Base-by-base conservation (phyloP, 2,113 vertebrate genomes). In the Aegotheles bennettii region DNA sequence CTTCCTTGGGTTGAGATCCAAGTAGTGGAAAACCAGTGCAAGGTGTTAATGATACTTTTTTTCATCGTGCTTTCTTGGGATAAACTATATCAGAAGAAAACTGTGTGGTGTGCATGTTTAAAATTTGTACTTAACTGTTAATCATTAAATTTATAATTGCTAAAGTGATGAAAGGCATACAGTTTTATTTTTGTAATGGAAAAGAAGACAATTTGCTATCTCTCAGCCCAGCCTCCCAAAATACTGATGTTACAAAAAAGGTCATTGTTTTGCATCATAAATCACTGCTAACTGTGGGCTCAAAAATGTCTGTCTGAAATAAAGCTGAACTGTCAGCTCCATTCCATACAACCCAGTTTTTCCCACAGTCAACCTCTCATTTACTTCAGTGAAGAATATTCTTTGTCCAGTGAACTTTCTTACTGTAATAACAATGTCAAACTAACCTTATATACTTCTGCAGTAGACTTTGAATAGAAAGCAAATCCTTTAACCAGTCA, bases 241-340 rank as follows among this genome's bases (percentile, higher is more conserved):
- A 85, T 79, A 82, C 56, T 73, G 64, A 70, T 63, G 78, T 79
- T 68, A 65, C 84, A 95, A 94, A 81, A 59, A 68, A 85, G 82
- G 78, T 90, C 87, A 90, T 94, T 93, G 95, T 96, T 94, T 53
- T 87, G 35, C 14, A 47, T 33, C 28, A 26, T 47, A 81, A 87
- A 73, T 61, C 50, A 6, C 78, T 89, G 88, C 89, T 84, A 96
- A 84, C 45, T 56, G 43, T 26, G 53, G 84, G 69, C 60, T 94
- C 53, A 86, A 54, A 94, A 93, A 90, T 26, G 47, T 71, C 64
- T 78, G 69, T 88, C 90, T 95, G 74, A 94, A 96, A 85, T 90
- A 92, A 93, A 87, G 48, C 36, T 79, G 75, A 61, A 45, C 89
- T 87, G 65, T 92, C 63, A 89, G 16, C 51, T 88, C 50, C 35